Conservation (phyloP, 2,113 vertebrate species). For the Phalacrocorax pelagicus region DNA sequence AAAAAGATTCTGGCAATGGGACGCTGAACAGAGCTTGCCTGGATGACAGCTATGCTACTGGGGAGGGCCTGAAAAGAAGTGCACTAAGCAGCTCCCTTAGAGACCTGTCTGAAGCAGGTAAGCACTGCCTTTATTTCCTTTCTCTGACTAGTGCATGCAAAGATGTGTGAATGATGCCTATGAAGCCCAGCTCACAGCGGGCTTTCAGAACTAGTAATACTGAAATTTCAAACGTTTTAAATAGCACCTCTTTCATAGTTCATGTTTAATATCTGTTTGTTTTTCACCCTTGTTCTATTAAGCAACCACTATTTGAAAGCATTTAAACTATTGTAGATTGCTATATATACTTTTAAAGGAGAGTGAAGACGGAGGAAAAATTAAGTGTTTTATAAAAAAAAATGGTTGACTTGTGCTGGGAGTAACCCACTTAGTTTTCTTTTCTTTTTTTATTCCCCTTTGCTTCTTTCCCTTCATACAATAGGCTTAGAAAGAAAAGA, state of each 20-base stretch:
- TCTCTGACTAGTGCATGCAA: background rate
- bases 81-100: slow-evolving; percentile 96
- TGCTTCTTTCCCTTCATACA: background rate
- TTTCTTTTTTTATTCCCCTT: background rate
- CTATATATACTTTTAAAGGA: slow-evolving; percentile 40
- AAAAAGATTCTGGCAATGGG: slow-evolving; percentile 89
- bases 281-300: background rate
- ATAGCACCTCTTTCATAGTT: background rate
- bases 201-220: background rate
- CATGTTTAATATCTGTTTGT: background rate
- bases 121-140: background rate
- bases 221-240: background rate
- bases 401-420: background rate
- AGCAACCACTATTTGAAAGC: background rate
- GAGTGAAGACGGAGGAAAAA: slow-evolving; percentile 27
- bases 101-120: slow-evolving; percentile 96
- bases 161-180: background rate
- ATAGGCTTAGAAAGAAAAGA: slow-evolving; percentile 11
- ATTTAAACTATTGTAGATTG: slow-evolving; percentile 45
- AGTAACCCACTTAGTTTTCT: background rate
- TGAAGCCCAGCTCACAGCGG: background rate
- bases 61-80: slow-evolving; percentile 93
- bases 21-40: slow-evolving; percentile 87
- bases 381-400: background rate
- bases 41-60: slow-evolving; percentile 91